Conservation (phyloP, 2,888 invertebrate species). For the Entomobrya multifasciata region DNA sequence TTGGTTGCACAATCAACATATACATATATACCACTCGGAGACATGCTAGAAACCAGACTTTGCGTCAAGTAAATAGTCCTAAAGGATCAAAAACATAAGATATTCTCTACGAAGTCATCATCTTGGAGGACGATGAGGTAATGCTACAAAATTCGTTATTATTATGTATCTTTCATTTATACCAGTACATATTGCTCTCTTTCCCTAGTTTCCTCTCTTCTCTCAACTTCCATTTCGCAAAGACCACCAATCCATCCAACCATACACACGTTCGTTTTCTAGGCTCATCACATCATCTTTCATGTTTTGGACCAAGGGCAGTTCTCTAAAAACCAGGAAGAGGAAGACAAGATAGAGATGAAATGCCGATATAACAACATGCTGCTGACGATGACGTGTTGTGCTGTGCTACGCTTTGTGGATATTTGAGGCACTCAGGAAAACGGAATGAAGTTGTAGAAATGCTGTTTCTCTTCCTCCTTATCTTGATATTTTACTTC, state of each 20-base stretch:
- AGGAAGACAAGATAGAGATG: neutral
- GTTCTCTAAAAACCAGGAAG: constrained; percentile 21
- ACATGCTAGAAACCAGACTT: too few species aligned
- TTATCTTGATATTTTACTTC: neutral
- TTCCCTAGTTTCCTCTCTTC: neutral
- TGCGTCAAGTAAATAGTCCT: too few species aligned
- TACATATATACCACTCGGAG: too few species aligned
- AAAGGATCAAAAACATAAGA: too few species aligned
- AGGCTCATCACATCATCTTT: constrained; percentile 1
- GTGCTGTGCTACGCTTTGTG: too few species aligned
- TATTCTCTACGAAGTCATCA: neutral
- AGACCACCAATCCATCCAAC: neutral
- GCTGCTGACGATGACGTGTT: neutral
- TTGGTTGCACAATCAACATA: too few species aligned
- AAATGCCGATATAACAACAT: constrained; percentile 34
- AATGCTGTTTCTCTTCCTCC: constrained; percentile 2
- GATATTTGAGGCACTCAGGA: neutral
- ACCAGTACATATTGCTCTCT: neutral
- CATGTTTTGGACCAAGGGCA: constrained; percentile 41
- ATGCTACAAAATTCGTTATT: constrained; percentile 25
- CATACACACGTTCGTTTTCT: too few species aligned
- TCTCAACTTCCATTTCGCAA: neutral
- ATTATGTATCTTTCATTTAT: constrained; percentile 23
- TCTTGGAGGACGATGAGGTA: neutral
- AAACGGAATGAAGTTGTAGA: constrained; percentile 47